Percentiles rank a stretch among this genome's conserved stretches.
Evolutionary conservation across 92 coral and sea anemone genomes (phyloP).

Genomic region (Bergia puertoricense): DNA sequence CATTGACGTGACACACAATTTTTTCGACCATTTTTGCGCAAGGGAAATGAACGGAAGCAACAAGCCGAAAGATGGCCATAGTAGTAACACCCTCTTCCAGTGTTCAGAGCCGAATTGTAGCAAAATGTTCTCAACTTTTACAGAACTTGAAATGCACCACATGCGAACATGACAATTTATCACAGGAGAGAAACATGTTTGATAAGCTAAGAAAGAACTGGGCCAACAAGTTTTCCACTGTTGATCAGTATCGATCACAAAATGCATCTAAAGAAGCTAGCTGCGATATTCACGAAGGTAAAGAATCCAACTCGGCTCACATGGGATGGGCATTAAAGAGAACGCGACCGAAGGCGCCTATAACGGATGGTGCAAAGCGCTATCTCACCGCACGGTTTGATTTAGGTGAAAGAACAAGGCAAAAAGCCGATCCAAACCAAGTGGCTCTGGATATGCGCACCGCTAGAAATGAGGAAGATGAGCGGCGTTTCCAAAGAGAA

Average conservation of each 20-base stretch:
- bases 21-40: slow-evolving; percentile 29
- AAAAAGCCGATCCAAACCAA: not conserved
- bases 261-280: not conserved
- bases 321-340: slow-evolving; percentile 36
- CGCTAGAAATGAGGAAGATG: not conserved
- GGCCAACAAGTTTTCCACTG: slow-evolving; percentile 33
- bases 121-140: slow-evolving; percentile 30
- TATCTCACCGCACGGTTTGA: not conserved
- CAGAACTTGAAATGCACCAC: slow-evolving; percentile 34
- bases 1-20: slow-evolving; percentile 1
- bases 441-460: not conserved
- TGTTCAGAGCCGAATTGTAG: slow-evolving; percentile 26
- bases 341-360: not conserved
- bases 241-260: not conserved
- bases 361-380: not conserved
- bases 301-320: slow-evolving; percentile 1
- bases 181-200: slow-evolving; percentile 23
- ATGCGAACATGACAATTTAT: not conserved
- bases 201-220: slow-evolving; percentile 41
- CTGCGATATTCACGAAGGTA: not conserved
- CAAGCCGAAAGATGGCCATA: not conserved
- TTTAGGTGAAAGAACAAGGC: not conserved
- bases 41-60: not conserved
- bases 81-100: slow-evolving; percentile 7
- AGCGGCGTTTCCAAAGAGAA: not conserved